phyloP scores from a whole-genome alignment of 2,797 vertebrate species.

The Artibeus lituratus region DNA sequence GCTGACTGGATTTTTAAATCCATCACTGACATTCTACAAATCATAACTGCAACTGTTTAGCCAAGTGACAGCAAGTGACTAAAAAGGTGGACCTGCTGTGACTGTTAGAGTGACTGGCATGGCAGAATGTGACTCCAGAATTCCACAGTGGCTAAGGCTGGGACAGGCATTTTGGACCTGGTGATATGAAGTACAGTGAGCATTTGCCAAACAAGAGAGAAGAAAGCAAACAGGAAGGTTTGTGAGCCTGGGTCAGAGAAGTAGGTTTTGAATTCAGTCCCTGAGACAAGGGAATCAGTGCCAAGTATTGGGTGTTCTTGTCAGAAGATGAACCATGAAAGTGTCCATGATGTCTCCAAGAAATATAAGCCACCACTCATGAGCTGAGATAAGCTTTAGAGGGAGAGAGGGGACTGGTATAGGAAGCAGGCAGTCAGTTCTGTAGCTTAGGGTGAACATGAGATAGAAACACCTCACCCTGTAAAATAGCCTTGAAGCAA shows the following conservation, averaged over 20 bases:
- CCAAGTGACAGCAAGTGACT: not conserved
- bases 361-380: not conserved
- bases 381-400: not conserved
- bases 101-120: not conserved
- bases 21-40: not conserved
- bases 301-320: not conserved
- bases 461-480: not conserved
- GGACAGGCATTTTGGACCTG: accelerated
- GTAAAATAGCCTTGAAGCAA: not conserved
- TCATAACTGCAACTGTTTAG: not conserved
- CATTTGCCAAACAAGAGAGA: not conserved
- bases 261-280: not conserved
- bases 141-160: not conserved
- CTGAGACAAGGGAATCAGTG: not conserved
- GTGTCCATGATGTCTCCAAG: not conserved
- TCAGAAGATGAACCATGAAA: not conserved
- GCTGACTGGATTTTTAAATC: not conserved
- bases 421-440: not conserved
- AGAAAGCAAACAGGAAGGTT: not conserved
- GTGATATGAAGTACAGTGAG: not conserved
- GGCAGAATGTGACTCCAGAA: not conserved
- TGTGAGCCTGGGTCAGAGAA: not conserved
- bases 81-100: not conserved
- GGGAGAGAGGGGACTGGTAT: no score
- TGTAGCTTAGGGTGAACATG: not conserved